A percentile compares a stretch with the other conserved stretches of the same genome.
These are phyloP conservation scores for Malurus alboscapulatus DNA, from an alignment of 2,113 vertebrate species.

Conservation along the genomic window DNA sequence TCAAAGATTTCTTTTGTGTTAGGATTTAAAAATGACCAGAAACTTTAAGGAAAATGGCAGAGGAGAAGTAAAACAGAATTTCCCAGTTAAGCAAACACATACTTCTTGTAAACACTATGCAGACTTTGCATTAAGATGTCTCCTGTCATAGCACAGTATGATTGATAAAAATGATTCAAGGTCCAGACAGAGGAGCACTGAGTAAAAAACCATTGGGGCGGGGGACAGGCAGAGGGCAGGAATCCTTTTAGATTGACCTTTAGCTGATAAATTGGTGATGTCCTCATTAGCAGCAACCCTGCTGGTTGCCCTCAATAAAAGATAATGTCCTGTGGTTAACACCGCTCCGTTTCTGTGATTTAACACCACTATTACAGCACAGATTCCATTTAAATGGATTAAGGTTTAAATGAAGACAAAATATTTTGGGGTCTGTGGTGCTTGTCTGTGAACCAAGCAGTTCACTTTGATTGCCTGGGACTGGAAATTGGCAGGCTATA, in stretches of 20 bases:
- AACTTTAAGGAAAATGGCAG: neutral
- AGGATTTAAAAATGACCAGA: neutral
- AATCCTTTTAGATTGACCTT: slow-evolving; percentile 75
- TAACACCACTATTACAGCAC: slow-evolving; percentile 66
- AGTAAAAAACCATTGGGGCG: neutral
- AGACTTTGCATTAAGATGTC: slow-evolving; percentile 17
- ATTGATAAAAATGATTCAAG: slow-evolving; percentile 21
- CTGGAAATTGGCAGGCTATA: neutral
- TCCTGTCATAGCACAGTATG: neutral
- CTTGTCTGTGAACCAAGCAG: slow-evolving; percentile 7
- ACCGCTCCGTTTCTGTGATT: slow-evolving; percentile 70
- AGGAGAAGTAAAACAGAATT: neutral
- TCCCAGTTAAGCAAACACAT: neutral
- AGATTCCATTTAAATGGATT: slow-evolving; percentile 69
- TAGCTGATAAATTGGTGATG: slow-evolving; percentile 74
- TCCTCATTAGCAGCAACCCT: slow-evolving; percentile 77
- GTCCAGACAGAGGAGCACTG: neutral
- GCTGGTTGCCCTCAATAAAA: slow-evolving; percentile 79
- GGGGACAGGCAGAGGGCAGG: slow-evolving; percentile 18
- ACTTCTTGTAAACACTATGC: neutral
- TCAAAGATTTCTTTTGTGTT: neutral
- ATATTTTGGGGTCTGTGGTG: slow-evolving; percentile 48
- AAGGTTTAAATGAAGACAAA: slow-evolving; percentile 64
- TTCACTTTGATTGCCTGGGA: neutral
- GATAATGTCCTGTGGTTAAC: slow-evolving; percentile 75